Base-by-base conservation (phyloP, 2,113 vertebrate species). In the Sturnira hondurensis region DNA sequence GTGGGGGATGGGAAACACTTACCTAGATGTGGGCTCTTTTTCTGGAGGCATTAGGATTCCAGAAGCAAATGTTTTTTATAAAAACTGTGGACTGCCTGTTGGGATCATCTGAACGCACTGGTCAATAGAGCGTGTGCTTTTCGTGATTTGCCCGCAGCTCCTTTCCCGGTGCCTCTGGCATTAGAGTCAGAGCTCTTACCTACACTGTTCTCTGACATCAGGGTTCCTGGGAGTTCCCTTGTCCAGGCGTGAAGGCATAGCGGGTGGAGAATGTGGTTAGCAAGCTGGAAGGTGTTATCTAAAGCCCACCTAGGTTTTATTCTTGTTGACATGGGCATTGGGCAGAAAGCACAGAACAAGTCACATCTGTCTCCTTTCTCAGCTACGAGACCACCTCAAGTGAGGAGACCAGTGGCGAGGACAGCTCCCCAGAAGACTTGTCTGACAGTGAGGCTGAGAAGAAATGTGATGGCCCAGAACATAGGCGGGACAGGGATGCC, bases 371-470 rank as follows among this genome's bases (percentile, higher is more conserved):
- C 92, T 98, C 97, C 96, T 94, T 96, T 97, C 87, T 77, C 96
- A 99, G 99, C 96, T 99, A 99, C 33, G 99, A 99, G 98, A 99
- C 99, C 0, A 99, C 99, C 2, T 99, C 99, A 67, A 99, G 99
- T 0, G 99, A 99, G 97, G 99, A 99, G 97, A 99, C 99, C 43
- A 99, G 99, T 7, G 98, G 98, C 0, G 99, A 99, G 56, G 99
- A 99, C 89, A 99, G 97, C 97, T 97, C 94, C 5, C 98, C 98
- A 0, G 98, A 98, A 1, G 96, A 97, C 2, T 89, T 97, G 2
- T 93, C 17, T 4, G 98, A 98, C 81, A 97, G 95, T 0, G 98
- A 99, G 82, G 36, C 91, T 1, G 98, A 98, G 96, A 97, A 93
- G 90, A 97, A 95, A 86, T 91, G 20, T 0, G 93, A 89, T 0